phyloP scores from a whole-genome alignment of 2,888 invertebrate genomes.

The Heterodera filipjevi region DNA sequence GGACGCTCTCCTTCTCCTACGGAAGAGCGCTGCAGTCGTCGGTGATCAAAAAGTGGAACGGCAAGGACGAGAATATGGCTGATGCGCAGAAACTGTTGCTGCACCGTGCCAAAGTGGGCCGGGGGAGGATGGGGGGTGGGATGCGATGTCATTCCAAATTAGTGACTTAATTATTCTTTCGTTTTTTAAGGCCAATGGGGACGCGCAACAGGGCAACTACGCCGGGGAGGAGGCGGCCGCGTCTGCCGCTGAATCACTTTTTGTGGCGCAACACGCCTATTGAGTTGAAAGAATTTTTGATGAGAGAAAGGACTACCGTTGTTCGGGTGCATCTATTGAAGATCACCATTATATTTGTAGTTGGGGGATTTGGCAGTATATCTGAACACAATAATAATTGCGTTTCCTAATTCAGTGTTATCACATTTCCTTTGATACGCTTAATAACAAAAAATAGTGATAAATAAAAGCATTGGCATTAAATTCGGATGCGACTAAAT shows the following conservation, averaged over 20 bases:
- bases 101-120: conserved; percentile 68
- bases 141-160: neutral
- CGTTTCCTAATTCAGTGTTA: neutral
- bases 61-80: conserved; percentile 83
- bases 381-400: neutral
- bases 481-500: too few species aligned
- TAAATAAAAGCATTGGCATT: too few species aligned
- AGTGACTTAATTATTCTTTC: neutral
- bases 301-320: too few species aligned
- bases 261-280: conserved; percentile 71
- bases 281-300: conserved; percentile 1
- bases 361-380: neutral
- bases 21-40: conserved; percentile 96
- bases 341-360: neutral
- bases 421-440: neutral
- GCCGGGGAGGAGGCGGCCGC: conserved; percentile 82
- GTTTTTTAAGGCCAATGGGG: conserved; percentile 77
- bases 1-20: conserved; percentile 96
- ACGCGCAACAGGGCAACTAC: conserved; percentile 88
- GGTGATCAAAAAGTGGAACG: conserved; percentile 90
- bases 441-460: neutral
- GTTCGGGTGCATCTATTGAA: too few species aligned
- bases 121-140: too few species aligned
- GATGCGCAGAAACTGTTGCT: conserved; percentile 79
- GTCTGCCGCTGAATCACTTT: conserved; percentile 84